Evolutionary conservation across 2,888 invertebrate genomes (phyloP).

Genomic region (Pseudanteris insignis): DNA sequence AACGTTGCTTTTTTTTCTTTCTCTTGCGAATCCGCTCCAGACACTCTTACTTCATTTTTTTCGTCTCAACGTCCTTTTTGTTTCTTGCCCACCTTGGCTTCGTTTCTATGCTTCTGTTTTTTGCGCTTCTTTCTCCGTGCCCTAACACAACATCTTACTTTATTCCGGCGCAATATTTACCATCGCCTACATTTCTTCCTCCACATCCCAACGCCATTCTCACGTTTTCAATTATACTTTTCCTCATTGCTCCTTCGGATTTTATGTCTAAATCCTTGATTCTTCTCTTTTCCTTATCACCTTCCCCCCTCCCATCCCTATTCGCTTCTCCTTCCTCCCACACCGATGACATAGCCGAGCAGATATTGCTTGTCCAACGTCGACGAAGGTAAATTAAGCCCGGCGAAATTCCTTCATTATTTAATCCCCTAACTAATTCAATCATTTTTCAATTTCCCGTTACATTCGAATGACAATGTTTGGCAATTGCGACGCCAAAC

Average conservation of each 20-base stretch:
- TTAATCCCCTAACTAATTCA: too few species aligned
- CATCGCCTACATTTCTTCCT: slow-evolving; percentile 6
- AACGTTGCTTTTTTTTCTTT: slow-evolving; percentile 26
- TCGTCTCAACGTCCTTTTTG: slow-evolving; percentile 27
- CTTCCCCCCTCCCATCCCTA: too few species aligned
- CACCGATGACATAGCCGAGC: too few species aligned
- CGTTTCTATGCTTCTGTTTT: slow-evolving; percentile 28
- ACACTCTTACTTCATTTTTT: slow-evolving; percentile 42
- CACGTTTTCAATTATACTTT: slow-evolving; percentile 31
- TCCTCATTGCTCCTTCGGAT: slow-evolving; percentile 4
- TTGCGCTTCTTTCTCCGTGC: slow-evolving; percentile 8
- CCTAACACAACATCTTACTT: slow-evolving; percentile 25
- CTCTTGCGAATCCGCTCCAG: slow-evolving; percentile 41
- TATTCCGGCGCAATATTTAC: slow-evolving; percentile 31
- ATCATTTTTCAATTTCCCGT: too few species aligned
- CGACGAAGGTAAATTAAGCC: too few species aligned
- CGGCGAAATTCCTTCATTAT: too few species aligned
- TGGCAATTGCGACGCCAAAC: too few species aligned
- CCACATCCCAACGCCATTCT: slow-evolving; percentile 10
- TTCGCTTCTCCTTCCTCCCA: too few species aligned
- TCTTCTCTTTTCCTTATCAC: too few species aligned
- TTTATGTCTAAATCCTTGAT: too few species aligned
- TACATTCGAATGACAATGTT: too few species aligned
- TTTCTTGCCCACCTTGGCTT: slow-evolving; percentile 36
- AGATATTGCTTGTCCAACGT: too few species aligned